Base-by-base conservation (phyloP, 2,888 invertebrate genomes). In the Entomobrya proxima region DNA sequence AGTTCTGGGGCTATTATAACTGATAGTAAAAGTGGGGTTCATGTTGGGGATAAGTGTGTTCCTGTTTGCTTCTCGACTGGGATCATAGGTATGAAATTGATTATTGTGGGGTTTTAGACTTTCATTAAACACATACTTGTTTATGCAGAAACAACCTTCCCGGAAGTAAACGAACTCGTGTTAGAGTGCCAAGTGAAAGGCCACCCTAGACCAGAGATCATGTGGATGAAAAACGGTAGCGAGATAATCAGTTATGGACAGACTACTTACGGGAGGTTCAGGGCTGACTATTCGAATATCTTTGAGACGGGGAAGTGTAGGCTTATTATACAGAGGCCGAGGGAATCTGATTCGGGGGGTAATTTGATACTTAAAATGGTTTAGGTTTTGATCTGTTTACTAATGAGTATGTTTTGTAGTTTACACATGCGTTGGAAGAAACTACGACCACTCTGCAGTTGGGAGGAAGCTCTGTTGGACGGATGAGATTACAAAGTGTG, bases 111-210 rank as follows among this genome's bases (percentile, higher is more conserved):
- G n/a, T n/a, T 47, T 13, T 47, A 18, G 4, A 2, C 3, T 1
- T 52, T 3, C 52, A 13, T 15, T 24, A 18, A 5, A 47, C 6
- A 47, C 6, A 47, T n/a, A n/a, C 3, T 47, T 13, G 15, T 3
- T n/a, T 47, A 2, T 52, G 21, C 52, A 52, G 52, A 52, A 15
- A 52, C 52, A 52, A 52, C 52, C 11, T 52, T 52, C 91, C 93
- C 94, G 72, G 93, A 94, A 52, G 95, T 95, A 91, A 95, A 96
- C 91, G 95, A 96, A 91, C 92, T 96, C 76, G 93, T 95, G 30
- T 92, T 97, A 88, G 96, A 96, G 92, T 96, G 96, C 91, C 94
- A 95, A 75, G 94, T 96, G 64, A 94, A 95, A 84, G 95, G 95
- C 27, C 94, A 95, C 90, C 96, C 96, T 15, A 92, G 94, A 3